Evolutionary conservation across 2,113 vertebrate species (phyloP).

Genomic region (Poecile atricapillus): DNA sequence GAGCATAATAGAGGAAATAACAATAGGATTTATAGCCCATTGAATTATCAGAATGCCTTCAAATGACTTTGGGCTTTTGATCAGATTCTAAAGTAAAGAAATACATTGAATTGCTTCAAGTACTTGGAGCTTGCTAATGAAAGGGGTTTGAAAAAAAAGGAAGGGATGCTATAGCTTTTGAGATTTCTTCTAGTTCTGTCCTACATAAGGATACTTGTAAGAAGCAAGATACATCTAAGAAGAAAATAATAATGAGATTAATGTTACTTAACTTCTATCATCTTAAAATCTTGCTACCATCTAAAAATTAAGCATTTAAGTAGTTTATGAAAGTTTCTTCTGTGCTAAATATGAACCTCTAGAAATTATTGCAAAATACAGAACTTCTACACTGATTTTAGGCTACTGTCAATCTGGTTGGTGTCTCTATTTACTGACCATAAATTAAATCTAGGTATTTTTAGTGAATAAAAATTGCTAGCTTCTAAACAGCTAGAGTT

Average conservation of each 20-base stretch:
- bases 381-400: background rate
- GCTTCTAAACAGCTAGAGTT: background rate
- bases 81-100: background rate
- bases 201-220: background rate
- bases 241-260: background rate
- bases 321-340: background rate
- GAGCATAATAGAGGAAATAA: background rate
- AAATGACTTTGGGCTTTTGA: background rate
- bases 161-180: background rate
- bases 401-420: accelerated
- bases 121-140: background rate
- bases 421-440: background rate
- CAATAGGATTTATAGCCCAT: background rate
- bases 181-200: background rate
- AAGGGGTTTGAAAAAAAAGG: background rate
- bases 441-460: background rate
- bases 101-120: background rate
- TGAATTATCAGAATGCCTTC: background rate
- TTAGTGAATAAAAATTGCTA: background rate
- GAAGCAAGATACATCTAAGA: background rate
- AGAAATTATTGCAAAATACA: background rate
- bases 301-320: background rate
- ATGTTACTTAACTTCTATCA: background rate
- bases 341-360: background rate
- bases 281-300: background rate